phyloP scores from a whole-genome alignment of 2,888 invertebrate species.

The Dinocampus coccinellae region DNA sequence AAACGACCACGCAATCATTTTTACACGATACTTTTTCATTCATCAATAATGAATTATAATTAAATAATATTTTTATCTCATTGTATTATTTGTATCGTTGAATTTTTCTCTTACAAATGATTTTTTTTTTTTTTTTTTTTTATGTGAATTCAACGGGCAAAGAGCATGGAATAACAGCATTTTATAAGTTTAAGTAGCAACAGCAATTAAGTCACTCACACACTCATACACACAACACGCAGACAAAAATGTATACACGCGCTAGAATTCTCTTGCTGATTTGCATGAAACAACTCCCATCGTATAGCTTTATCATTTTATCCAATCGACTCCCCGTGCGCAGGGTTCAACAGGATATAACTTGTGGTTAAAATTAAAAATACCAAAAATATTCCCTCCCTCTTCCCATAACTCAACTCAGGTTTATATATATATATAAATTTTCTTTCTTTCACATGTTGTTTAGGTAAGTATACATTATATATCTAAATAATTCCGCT shows the following conservation, averaged over 20 bases:
- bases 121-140: background rate
- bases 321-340: conserved; percentile 4
- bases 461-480: background rate
- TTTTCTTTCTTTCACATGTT: background rate
- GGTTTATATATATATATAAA: background rate
- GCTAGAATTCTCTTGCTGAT: background rate
- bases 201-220: conserved; percentile 26
- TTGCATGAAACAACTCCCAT: conserved; percentile 31
- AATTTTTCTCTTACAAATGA: background rate
- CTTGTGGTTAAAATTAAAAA: conserved; percentile 11
- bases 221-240: conserved; percentile 7
- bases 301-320: conserved; percentile 30
- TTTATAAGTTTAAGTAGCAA: conserved; percentile 10
- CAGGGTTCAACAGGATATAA: conserved; percentile 3
- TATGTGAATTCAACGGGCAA: background rate
- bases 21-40: background rate
- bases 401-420: background rate
- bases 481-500: background rate
- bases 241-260: too few species aligned
- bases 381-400: too few species aligned
- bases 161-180: conserved; percentile 11
- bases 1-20: background rate
- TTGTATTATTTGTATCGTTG: conserved; percentile 1
- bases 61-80: too few species aligned
- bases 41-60: too few species aligned